Percentiles rank a stretch among this genome's conserved stretches.
phyloP scores from a whole-genome alignment of 2,888 invertebrate species.

The Nysson spinosus region DNA sequence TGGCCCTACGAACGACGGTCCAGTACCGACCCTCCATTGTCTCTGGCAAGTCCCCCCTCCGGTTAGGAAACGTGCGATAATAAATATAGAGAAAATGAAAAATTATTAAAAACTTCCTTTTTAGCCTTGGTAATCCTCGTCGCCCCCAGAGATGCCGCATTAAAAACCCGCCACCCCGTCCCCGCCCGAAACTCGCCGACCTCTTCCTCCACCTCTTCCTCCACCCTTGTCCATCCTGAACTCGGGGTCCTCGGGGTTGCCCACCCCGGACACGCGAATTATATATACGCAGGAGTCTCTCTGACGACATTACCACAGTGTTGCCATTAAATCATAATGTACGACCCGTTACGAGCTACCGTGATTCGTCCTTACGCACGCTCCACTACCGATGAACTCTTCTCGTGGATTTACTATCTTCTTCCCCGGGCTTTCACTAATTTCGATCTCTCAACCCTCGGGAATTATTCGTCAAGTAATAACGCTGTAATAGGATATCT shows the following conservation, averaged over 20 bases:
- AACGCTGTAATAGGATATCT: neutral
- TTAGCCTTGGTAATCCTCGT: conserved; percentile 77
- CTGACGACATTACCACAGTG: conserved; percentile 77
- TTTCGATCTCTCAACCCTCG: neutral
- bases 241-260: conserved; percentile 72
- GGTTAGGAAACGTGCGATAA: conserved; percentile 77
- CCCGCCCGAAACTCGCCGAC: conserved; percentile 37
- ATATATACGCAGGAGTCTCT: conserved; percentile 77
- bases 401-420: conserved; percentile 27
- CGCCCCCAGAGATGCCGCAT: conserved; percentile 77
- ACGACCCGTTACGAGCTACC: conserved; percentile 75
- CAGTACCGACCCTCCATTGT: conserved; percentile 69
- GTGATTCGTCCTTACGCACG: conserved; percentile 70
- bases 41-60: conserved; percentile 68
- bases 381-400: conserved; percentile 58
- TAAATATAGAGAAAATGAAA: conserved; percentile 78
- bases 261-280: conserved; percentile 76
- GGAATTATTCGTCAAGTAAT: neutral
- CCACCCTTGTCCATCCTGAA: conserved; percentile 52
- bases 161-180: conserved; percentile 70
- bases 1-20: conserved; percentile 46
- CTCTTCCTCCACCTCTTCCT: conserved; percentile 47
- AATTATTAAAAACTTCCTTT: conserved; percentile 78
- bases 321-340: conserved; percentile 78
- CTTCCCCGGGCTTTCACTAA: conserved; percentile 6